These are phyloP conservation scores for Mesocricetus auratus DNA, from an alignment of 2,113 vertebrate species.

Conservation along the genomic window DNA sequence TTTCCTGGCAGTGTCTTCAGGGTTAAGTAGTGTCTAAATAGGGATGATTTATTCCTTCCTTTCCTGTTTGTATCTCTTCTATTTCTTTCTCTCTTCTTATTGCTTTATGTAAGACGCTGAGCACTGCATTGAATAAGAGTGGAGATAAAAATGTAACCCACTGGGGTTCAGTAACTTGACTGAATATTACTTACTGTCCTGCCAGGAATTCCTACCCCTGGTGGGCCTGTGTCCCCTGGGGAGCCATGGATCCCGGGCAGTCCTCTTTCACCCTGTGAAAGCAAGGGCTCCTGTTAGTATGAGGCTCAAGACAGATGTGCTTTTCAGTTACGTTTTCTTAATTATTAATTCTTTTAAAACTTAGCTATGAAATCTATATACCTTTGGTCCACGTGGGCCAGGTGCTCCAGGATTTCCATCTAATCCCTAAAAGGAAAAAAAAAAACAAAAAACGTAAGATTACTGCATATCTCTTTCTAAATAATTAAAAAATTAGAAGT, in stretches of 20 bases:
- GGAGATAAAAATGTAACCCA: neutral
- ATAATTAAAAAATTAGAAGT: constrained; percentile 5
- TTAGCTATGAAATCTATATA: constrained; percentile 77
- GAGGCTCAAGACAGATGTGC: neutral
- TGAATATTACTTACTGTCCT: constrained; percentile 89
- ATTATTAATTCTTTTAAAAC: constrained; percentile 48
- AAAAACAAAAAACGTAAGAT: neutral
- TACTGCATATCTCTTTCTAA: neutral
- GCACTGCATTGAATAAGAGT: neutral
- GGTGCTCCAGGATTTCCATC: constrained; percentile 87
- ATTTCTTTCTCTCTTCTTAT: neutral
- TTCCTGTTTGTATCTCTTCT: too few relatives aligned
- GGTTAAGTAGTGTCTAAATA: neutral
- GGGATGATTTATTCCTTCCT: neutral
- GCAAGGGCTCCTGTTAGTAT: constrained; percentile 63
- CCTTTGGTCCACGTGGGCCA: constrained; percentile 97
- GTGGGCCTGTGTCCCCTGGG: constrained; percentile 93
- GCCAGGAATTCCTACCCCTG: constrained; percentile 91
- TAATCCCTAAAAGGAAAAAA: constrained; percentile 87
- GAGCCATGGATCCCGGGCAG: constrained; percentile 94
- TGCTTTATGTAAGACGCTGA: neutral
- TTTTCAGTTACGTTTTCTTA: neutral
- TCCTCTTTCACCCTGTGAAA: constrained; percentile 94
- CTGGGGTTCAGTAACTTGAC: neutral
- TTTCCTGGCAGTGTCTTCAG: neutral